These are phyloP conservation scores for Pampus argenteus DNA, from an alignment of 2,797 vertebrate species.

Conservation along the genomic window DNA sequence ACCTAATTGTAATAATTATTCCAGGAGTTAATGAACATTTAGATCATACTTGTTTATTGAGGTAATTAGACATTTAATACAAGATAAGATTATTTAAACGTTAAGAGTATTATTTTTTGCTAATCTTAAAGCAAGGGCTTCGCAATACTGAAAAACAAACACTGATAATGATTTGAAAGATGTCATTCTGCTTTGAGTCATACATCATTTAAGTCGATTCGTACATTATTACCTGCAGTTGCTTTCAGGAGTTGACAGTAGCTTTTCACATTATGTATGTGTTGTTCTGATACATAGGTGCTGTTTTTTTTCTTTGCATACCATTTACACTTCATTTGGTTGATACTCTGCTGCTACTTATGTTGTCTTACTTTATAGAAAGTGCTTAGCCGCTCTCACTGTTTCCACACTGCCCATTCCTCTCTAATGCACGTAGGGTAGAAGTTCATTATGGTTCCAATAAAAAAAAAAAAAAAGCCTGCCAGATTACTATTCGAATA, in stretches of 20 bases:
- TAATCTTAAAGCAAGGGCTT: constrained; percentile 2
- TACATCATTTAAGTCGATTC: constrained; percentile 27
- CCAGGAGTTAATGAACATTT: constrained; percentile 3
- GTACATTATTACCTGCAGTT: constrained; percentile 31
- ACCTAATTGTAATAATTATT: background rate
- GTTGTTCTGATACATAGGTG: constrained; percentile 21
- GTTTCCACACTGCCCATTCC: background rate
- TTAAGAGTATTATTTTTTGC: background rate
- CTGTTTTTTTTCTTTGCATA: constrained; percentile 39
- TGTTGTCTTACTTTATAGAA: constrained; percentile 11
- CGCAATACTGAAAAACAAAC: background rate
- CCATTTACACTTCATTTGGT: constrained; percentile 41
- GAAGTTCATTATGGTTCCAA: constrained; percentile 28
- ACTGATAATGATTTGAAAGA: background rate
- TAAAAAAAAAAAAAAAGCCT: constrained; percentile 34
- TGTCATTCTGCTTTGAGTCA: constrained; percentile 4
- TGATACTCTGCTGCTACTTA: constrained; percentile 22
- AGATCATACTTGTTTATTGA: background rate
- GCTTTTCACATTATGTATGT: constrained; percentile 16
- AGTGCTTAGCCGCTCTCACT: background rate
- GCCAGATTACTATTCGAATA: constrained; percentile 31
- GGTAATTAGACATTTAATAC: constrained; percentile 24
- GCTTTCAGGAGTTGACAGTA: constrained; percentile 18
- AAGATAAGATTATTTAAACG: constrained; percentile 15
- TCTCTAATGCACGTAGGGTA: constrained; percentile 1